Evolutionary conservation across 1,140 invertebrate species (phyloP).

Genomic region (Drosophila malerkotliana): DNA sequence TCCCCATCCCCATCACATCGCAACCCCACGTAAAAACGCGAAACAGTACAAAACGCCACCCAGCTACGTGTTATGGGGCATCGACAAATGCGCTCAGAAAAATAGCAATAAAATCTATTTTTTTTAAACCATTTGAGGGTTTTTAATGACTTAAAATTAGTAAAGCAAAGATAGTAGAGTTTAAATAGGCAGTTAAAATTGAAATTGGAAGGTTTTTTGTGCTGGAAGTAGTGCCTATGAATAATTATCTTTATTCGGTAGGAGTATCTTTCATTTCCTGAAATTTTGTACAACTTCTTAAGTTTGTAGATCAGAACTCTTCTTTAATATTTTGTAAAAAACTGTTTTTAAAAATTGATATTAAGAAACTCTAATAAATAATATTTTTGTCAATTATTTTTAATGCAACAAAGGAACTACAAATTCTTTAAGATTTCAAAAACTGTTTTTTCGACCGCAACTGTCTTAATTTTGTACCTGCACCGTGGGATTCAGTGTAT

Average conservation of each 20-base stretch:
- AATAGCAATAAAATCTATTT: slow-evolving; percentile 5
- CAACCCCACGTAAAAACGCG: slow-evolving; percentile 65
- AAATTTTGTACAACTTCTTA: too few relatives aligned
- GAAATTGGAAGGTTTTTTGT: too few relatives aligned
- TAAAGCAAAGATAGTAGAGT: neutral
- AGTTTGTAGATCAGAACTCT: too few relatives aligned
- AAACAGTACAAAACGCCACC: slow-evolving; percentile 58
- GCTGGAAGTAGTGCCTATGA: too few relatives aligned
- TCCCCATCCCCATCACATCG: slow-evolving; percentile 16
- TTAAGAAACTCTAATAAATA: too few relatives aligned
- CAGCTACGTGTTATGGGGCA: slow-evolving; percentile 16
- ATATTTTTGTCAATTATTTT: neutral
- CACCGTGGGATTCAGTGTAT: slow-evolving; percentile 51
- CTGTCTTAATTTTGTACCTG: slow-evolving; percentile 56
- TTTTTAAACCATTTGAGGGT: neutral
- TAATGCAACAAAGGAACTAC: neutral
- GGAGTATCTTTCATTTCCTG: too few relatives aligned
- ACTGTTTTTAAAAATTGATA: too few relatives aligned
- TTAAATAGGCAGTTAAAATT: too few relatives aligned
- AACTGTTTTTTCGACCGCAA: slow-evolving; percentile 14
- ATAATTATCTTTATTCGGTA: too few relatives aligned
- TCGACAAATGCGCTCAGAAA: slow-evolving; percentile 30
- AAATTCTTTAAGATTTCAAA: neutral
- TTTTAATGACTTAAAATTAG: neutral
- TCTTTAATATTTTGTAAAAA: too few relatives aligned